Percentiles rank a stretch among this genome's conserved stretches.
Evolutionary conservation across 2,888 invertebrate genomes (phyloP).

Genomic region (Gymnoscelis rufifasciata): DNA sequence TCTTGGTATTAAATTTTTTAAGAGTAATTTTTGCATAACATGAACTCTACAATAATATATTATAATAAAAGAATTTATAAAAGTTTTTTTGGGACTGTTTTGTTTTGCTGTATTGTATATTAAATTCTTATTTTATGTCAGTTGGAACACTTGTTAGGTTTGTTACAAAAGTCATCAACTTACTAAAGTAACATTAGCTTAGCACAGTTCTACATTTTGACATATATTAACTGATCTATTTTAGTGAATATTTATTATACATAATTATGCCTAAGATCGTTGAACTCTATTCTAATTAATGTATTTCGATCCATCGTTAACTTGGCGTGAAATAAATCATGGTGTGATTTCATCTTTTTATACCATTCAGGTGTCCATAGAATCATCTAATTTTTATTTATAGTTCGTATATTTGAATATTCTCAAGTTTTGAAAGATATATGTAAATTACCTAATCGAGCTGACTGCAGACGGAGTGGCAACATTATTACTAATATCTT

Average conservation of each 20-base stretch:
- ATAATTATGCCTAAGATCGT: conserved; percentile 36
- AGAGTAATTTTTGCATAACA: too few species aligned
- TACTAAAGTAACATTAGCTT: too few species aligned
- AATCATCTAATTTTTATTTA: conserved; percentile 51
- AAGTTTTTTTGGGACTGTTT: too few species aligned
- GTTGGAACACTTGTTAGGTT: not conserved
- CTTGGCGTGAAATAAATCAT: conserved; percentile 58
- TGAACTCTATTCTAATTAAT: conserved; percentile 65
- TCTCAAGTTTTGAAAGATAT: not conserved
- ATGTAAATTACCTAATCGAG: conserved; percentile 1
- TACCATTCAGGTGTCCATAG: conserved; percentile 55
- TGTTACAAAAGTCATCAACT: not conserved
- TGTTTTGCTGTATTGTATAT: too few species aligned
- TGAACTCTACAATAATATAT: too few species aligned
- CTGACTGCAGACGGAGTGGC: not conserved
- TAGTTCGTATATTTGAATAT: conserved; percentile 45
- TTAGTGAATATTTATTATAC: not conserved
- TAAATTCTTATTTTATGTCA: too few species aligned
- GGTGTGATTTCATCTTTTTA: conserved; percentile 46
- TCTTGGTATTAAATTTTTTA: too few species aligned
- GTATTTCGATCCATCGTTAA: conserved; percentile 54
- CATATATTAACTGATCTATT: not conserved
- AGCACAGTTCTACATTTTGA: not conserved
- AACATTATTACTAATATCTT: not conserved
- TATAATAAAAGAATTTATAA: too few species aligned